Evolutionary conservation across 2,888 invertebrate genomes (phyloP).

Genomic region (Clivina fossor): DNA sequence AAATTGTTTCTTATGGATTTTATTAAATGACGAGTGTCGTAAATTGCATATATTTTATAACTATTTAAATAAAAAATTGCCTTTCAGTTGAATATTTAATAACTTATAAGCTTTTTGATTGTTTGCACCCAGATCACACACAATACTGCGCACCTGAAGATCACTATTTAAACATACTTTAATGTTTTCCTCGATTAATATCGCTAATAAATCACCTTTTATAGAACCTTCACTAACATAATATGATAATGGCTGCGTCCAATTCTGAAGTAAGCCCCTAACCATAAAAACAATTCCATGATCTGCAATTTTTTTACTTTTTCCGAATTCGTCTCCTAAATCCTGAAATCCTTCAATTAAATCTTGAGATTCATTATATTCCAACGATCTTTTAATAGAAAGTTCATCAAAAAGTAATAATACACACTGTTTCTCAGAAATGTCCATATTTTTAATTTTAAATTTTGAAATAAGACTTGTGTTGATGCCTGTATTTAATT

Average conservation of each 20-base stretch:
- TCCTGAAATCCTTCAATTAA: constrained; percentile 35
- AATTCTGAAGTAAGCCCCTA: constrained; percentile 35
- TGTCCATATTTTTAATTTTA: constrained; percentile 41
- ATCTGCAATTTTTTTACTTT: constrained; percentile 23
- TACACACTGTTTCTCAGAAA: constrained; percentile 35
- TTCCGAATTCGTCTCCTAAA: constrained; percentile 30
- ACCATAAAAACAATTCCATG: constrained; percentile 34
- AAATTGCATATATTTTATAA: constrained; percentile 33
- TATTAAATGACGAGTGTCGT: constrained; percentile 38
- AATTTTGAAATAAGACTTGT: constrained; percentile 38
- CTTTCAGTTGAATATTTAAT: no score
- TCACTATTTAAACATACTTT: constrained; percentile 20
- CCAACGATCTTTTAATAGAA: constrained; percentile 35
- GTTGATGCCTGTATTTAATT: constrained; percentile 40
- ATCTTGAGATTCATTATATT: constrained; percentile 29
- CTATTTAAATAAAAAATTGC: constrained; percentile 13
- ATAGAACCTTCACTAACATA: constrained; percentile 33
- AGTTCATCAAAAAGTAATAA: constrained; percentile 41
- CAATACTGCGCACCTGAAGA: constrained; percentile 28
- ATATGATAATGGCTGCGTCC: constrained; percentile 38
- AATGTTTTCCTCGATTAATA: constrained; percentile 29
- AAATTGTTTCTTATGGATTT: constrained; percentile 36
- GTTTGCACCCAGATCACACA: constrained; percentile 39
- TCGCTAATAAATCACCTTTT: constrained; percentile 16
- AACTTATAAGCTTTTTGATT: constrained; percentile 32